A percentile compares a stretch with the other conserved stretches of the same genome.
phyloP scores from a whole-genome alignment of 2,797 vertebrate genomes.

The Darevskia nairensis region DNA sequence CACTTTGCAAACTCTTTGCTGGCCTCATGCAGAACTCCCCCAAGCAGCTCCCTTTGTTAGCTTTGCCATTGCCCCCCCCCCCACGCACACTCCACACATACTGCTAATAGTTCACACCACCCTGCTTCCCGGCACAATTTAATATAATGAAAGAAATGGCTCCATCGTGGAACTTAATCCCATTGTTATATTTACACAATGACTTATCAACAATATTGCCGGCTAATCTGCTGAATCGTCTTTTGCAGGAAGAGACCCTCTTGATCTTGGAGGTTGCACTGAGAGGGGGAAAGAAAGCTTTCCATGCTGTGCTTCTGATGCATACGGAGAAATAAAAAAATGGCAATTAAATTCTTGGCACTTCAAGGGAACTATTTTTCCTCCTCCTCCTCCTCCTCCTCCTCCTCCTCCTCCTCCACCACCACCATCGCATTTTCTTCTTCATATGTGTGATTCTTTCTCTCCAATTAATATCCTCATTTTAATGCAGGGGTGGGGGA shows the following conservation, averaged over 20 bases:
- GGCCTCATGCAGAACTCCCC: not conserved
- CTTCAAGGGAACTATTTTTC: constrained; percentile 8
- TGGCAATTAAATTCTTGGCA: constrained; percentile 28
- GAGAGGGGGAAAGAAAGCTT: constrained; percentile 25
- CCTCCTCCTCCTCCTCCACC: too few species aligned
- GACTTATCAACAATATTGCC: constrained; percentile 38
- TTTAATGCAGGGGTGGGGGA: too few species aligned
- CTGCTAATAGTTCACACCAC: not conserved
- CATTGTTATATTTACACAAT: constrained; percentile 33
- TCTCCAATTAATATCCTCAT: too few species aligned
- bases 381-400: too few species aligned
- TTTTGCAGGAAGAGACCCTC: not conserved
- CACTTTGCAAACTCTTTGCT: not conserved
- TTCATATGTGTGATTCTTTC: too few species aligned
- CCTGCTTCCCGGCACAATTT: constrained; percentile 14
- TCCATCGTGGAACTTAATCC: constrained; percentile 22
- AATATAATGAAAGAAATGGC: constrained; percentile 15
- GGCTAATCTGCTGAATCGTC: constrained; percentile 31
- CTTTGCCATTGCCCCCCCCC: not conserved
- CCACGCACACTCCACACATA: not conserved
- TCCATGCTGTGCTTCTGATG: not conserved
- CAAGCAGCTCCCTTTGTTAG: not conserved
- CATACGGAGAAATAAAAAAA: constrained; percentile 34
- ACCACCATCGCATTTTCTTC: too few species aligned
- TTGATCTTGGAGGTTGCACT: not conserved